Evolutionary conservation across 2,113 vertebrate genomes (phyloP).

Genomic region (Alectura lathami): DNA sequence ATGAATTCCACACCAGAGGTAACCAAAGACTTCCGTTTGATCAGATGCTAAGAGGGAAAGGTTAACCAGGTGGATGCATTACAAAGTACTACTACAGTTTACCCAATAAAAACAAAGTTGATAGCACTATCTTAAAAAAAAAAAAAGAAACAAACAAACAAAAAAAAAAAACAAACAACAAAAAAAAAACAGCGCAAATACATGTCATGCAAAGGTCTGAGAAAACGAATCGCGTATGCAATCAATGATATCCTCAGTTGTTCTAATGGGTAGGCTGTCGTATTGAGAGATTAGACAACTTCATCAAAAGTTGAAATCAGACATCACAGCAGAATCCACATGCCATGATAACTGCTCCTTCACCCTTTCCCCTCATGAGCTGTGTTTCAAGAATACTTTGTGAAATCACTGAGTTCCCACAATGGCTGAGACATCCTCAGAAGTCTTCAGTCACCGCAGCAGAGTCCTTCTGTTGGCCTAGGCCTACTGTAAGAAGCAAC

Average conservation of each 20-base stretch:
- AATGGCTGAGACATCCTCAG: not conserved
- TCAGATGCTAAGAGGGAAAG: not conserved
- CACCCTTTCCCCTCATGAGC: not conserved
- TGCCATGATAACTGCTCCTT: not conserved
- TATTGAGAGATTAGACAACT: not conserved
- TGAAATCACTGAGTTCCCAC: not conserved
- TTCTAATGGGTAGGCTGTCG: not conserved
- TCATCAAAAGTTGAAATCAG: not conserved
- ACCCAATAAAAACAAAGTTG: not conserved
- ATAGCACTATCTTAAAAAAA: not conserved
- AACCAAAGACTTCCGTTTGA: not conserved
- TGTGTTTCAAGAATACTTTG: not conserved
- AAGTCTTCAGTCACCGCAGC: not conserved
- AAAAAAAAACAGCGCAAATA: not conserved
- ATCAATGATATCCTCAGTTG: not conserved
- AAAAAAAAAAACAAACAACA: not conserved
- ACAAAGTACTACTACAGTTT: not conserved
- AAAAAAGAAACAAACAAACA: not conserved
- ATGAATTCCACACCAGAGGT: not conserved
- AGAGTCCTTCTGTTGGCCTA: not conserved
- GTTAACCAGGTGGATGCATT: not conserved
- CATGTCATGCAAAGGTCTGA: not conserved
- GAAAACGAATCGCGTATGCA: not conserved
- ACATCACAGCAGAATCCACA: not conserved
- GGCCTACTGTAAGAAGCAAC: not conserved